Percentiles rank a stretch among this genome's conserved stretches.
These are phyloP conservation scores for Steinernema hermaphroditum DNA, from an alignment of 2,888 invertebrate species.

Conservation along the genomic window DNA sequence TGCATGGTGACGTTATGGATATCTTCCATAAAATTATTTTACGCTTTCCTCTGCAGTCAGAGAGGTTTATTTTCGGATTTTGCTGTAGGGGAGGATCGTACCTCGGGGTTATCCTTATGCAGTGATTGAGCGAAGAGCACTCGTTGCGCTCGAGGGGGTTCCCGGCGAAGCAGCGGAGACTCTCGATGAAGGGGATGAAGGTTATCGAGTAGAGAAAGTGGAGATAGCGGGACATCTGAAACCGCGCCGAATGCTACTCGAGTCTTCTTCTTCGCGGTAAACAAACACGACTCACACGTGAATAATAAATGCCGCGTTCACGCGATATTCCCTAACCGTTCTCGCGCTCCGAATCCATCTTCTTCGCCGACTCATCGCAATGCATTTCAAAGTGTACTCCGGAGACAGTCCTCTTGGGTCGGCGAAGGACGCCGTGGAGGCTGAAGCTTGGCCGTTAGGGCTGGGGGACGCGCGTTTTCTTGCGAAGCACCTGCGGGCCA, in stretches of 20 bases:
- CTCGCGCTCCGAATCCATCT: conserved; percentile 13
- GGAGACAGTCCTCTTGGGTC: not conserved
- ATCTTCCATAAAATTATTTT: too few species aligned
- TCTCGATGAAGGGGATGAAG: conserved; percentile 27
- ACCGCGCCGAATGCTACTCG: too few species aligned
- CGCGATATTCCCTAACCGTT: conserved; percentile 18
- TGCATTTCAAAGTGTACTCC: conserved; percentile 13
- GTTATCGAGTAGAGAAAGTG: conserved; percentile 24
- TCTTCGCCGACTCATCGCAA: conserved; percentile 13
- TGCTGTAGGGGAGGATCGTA: too few species aligned
- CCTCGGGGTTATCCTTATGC: conserved; percentile 37
- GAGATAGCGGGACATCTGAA: conserved; percentile 28
- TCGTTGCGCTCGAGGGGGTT: conserved; percentile 39
- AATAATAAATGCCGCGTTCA: conserved; percentile 29
- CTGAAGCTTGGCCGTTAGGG: not conserved
- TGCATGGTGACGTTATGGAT: too few species aligned
- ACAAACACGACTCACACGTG: conserved; percentile 23
- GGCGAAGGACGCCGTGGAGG: not conserved
- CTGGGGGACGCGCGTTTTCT: conserved; percentile 1
- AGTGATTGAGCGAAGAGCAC: conserved; percentile 43
- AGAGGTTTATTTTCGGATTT: too few species aligned
- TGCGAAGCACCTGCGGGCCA: conserved; percentile 26
- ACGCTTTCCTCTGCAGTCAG: too few species aligned
- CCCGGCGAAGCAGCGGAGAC: conserved; percentile 41
- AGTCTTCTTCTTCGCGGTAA: conserved; percentile 6